Percentiles rank a stretch among this genome's conserved stretches.
Evolutionary conservation across 2,888 invertebrate genomes (phyloP).

Genomic region (Torymus texanus): DNA sequence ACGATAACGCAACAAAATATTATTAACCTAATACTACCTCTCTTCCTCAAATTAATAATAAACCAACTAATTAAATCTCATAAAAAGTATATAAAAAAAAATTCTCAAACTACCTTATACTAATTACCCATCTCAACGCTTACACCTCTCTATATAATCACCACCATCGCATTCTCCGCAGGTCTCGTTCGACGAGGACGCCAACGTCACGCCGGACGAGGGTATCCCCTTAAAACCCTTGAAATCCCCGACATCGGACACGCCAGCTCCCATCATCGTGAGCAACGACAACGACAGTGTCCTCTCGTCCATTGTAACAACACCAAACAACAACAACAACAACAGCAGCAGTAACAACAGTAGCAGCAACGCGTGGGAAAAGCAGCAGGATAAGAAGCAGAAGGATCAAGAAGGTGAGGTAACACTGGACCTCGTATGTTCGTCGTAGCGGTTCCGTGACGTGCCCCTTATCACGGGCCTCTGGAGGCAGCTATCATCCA

Average conservation of each 20-base stretch:
- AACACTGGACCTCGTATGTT: slow-evolving; percentile 42
- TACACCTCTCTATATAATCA: no score
- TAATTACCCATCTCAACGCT: no score
- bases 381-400: no score
- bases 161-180: slow-evolving; percentile 43
- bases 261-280: slow-evolving; percentile 46
- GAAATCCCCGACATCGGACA: slow-evolving; percentile 60
- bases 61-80: no score
- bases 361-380: no score
- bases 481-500: slow-evolving; percentile 66
- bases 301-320: not conserved
- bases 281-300: not conserved
- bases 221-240: slow-evolving; percentile 69
- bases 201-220: slow-evolving; percentile 47
- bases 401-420: no score
- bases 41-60: no score
- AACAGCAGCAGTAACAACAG: not conserved
- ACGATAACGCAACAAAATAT: no score
- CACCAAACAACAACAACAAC: not conserved
- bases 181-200: slow-evolving; percentile 71
- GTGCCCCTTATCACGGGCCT: slow-evolving; percentile 71
- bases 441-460: slow-evolving; percentile 62
- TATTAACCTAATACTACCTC: no score
- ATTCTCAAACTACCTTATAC: no score
- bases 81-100: no score